These are phyloP conservation scores for Bombyx mandarina DNA, from an alignment of 1,140 invertebrate genomes.

Conservation along the genomic window DNA sequence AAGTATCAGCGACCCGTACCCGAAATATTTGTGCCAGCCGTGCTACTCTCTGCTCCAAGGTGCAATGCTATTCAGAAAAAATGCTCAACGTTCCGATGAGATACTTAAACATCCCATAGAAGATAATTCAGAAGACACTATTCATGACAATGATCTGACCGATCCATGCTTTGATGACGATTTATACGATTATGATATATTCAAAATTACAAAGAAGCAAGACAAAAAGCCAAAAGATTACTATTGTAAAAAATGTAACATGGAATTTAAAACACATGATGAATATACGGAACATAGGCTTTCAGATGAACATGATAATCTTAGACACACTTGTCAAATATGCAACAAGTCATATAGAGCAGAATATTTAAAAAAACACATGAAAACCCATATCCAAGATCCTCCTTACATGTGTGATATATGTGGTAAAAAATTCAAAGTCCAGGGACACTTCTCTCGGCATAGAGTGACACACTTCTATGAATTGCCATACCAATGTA, in stretches of 20 bases:
- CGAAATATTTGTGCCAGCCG: constrained; percentile 46
- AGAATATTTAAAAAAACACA: constrained; percentile 34
- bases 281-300: constrained; percentile 34
- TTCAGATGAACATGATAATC: constrained; percentile 47
- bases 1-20: constrained; percentile 29
- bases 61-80: constrained; percentile 42
- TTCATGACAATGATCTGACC: constrained; percentile 14
- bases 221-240: constrained; percentile 12
- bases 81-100: constrained; percentile 45
- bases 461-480: constrained; percentile 51
- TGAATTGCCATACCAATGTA: constrained; percentile 51
- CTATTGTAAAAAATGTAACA: constrained; percentile 22
- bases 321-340: constrained; percentile 33
- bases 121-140: constrained; percentile 11
- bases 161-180: constrained; percentile 8
- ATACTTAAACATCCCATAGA: constrained; percentile 28
- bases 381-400: constrained; percentile 33
- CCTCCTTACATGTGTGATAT: constrained; percentile 49
- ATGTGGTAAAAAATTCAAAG: constrained; percentile 53
- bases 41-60: constrained; percentile 43
- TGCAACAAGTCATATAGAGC: constrained; percentile 37
- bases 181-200: constrained; percentile 5
- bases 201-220: constrained; percentile 6
- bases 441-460: constrained; percentile 38
- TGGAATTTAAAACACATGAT: constrained; percentile 19